Evolutionary conservation across 2,888 invertebrate genomes (phyloP).

Genomic region (Hipparchia sbordonii): DNA sequence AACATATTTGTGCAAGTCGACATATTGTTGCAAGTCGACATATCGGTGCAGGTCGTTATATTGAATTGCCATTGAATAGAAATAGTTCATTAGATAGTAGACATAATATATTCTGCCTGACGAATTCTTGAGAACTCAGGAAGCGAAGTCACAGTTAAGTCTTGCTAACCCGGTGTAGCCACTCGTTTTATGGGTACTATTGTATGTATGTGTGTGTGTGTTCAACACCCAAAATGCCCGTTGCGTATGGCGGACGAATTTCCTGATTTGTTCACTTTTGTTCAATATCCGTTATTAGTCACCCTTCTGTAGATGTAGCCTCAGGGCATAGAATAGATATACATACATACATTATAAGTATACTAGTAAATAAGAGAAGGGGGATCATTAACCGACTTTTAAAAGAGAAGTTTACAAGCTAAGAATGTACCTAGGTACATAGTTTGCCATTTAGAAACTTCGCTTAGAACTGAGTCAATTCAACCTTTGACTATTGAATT

Average conservation of each 20-base stretch:
- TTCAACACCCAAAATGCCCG: background rate
- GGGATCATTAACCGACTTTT: constrained; percentile 16
- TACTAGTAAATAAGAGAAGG: constrained; percentile 18
- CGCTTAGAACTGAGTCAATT: too few species aligned
- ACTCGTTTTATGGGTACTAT: too few species aligned
- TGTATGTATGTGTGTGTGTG: too few species aligned
- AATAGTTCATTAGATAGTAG: background rate
- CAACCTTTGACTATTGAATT: too few species aligned
- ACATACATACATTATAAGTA: constrained; percentile 28
- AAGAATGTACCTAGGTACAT: too few species aligned
- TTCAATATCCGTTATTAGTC: constrained; percentile 63
- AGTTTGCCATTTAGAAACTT: too few species aligned
- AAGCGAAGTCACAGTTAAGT: background rate
- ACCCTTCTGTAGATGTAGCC: constrained; percentile 52
- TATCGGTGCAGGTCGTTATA: too few species aligned
- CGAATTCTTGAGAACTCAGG: background rate
- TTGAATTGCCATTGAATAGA: too few species aligned
- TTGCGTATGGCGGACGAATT: constrained; percentile 40
- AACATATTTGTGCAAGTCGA: too few species aligned
- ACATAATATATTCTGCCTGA: background rate
- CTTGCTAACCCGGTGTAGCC: background rate
- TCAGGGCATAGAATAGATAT: constrained; percentile 34
- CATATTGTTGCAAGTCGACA: too few species aligned
- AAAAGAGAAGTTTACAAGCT: background rate
- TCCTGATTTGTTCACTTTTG: constrained; percentile 53